A percentile compares a stretch with the other conserved stretches of the same genome.
These are phyloP conservation scores for Tachysurus fulvidraco DNA, from an alignment of 2,113 vertebrate genomes.

Conservation along the genomic window DNA sequence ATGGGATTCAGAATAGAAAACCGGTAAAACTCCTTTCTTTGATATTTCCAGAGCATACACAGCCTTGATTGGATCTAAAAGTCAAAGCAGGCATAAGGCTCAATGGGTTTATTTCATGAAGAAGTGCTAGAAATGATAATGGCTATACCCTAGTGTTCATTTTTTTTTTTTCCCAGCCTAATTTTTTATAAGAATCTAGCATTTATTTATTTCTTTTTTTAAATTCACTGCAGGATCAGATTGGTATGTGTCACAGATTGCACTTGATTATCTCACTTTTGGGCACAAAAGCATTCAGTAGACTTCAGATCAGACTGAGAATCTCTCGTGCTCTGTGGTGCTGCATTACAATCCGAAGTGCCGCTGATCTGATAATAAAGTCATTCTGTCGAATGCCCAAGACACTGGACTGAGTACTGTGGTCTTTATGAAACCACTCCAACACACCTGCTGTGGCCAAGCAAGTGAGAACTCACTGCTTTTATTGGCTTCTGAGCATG, in stretches of 20 bases:
- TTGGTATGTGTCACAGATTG: background rate
- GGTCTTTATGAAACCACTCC: conserved; percentile 66
- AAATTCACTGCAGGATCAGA: background rate
- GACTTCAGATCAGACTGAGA: background rate
- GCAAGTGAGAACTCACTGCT: conserved; percentile 59
- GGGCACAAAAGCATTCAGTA: background rate
- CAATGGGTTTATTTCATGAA: background rate
- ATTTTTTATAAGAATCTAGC: background rate
- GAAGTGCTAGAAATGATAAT: background rate
- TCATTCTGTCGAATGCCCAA: conserved; percentile 64
- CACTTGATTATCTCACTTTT: conserved; percentile 9
- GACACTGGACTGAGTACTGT: conserved; percentile 59
- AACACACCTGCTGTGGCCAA: conserved; percentile 58
- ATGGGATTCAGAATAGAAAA: background rate
- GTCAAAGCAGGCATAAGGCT: background rate
- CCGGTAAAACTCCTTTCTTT: background rate
- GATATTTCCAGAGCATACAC: background rate
- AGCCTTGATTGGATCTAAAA: background rate
- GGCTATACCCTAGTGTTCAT: background rate
- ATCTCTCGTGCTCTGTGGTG: conserved; percentile 46
- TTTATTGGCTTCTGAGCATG: conserved; percentile 70
- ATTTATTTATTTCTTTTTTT: background rate
- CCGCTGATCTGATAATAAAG: conserved; percentile 72
- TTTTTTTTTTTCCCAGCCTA: too few relatives aligned
- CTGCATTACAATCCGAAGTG: conserved; percentile 64